Base-by-base conservation (phyloP, 1,140 invertebrate species). In the Ceratina calcarata region DNA sequence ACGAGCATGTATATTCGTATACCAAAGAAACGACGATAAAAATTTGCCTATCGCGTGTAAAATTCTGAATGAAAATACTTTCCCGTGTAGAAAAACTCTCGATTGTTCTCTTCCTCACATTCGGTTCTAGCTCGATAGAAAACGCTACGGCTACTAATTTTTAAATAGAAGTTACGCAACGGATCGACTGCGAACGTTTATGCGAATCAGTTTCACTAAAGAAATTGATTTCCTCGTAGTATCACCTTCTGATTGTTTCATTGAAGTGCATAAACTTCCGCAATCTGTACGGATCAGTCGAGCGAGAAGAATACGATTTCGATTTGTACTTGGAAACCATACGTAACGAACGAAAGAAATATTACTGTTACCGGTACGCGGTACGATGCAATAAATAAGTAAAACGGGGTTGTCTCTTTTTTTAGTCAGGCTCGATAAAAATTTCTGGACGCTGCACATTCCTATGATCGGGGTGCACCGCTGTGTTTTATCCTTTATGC, bases 401-500 rank as follows among this genome's bases (percentile, higher is more conserved):
- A 32, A n/a, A 45, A 74, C n/a, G n/a, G 20, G 62, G 7, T 18
- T 55, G 2, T 10, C n/a, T 20, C 8, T 62, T 12, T n/a, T n/a
- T 18, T 73, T 32, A 69, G 67, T 70, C 57, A 15, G n/a, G 12
- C 16, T 73, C 3, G n/a, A 49, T 75, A 71, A 76, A 76, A 80
- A 73, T 73, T 22, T 16, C 57, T 1, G 10, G 49, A 64, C 77
- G 72, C 68, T 76, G 81, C 83, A 72, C 83, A 80, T 83, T 83
- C 20, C 64, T 80, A 76, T 13, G 67, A 71, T 61, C 72, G 45
- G 60, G 49, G 65, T 58, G 45, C 76, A 61, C 51, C 66, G 65
- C 51, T 64, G 53, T 70, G n/a, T 70, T 79, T 69, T 12, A 72
- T 58, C 64, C 75, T 67, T 53, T 67, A 67, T 67, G 71, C 77